Conservation (phyloP, 2,113 vertebrate genomes). For the Buteo buteo region DNA sequence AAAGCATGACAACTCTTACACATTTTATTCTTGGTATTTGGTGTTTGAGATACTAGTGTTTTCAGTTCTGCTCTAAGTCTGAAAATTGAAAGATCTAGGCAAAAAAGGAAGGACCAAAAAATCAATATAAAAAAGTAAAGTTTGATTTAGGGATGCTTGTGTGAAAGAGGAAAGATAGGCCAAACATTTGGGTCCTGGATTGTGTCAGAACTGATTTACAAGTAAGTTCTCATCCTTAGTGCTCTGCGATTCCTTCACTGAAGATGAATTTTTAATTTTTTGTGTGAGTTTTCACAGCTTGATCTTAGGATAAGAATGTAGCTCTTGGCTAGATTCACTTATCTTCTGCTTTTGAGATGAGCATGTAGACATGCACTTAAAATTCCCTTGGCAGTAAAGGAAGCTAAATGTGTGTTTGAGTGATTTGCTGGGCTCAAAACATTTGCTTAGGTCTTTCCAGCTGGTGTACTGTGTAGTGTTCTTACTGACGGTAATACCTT, state of each 20-base stretch:
- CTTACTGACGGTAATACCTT: not conserved
- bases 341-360: not conserved
- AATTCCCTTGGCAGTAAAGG: not conserved
- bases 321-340: not conserved
- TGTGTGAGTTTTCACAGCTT: not conserved
- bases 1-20: not conserved
- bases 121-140: not conserved
- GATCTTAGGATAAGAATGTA: not conserved
- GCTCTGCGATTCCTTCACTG: not conserved
- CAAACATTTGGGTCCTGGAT: not conserved
- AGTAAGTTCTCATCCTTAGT: not conserved
- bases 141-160: not conserved
- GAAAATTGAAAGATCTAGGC: not conserved
- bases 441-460: not conserved
- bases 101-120: not conserved
- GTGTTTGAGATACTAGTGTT: not conserved
- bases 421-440: not conserved
- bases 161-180: not conserved
- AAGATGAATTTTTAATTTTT: not conserved
- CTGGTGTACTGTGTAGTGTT: too few relatives aligned
- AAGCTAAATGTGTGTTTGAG: not conserved
- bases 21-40: not conserved
- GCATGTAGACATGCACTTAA: not conserved
- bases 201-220: not conserved
- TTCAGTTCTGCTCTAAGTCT: not conserved